phyloP scores from a whole-genome alignment of 2,888 invertebrate genomes.

The Apodemia mormo region DNA sequence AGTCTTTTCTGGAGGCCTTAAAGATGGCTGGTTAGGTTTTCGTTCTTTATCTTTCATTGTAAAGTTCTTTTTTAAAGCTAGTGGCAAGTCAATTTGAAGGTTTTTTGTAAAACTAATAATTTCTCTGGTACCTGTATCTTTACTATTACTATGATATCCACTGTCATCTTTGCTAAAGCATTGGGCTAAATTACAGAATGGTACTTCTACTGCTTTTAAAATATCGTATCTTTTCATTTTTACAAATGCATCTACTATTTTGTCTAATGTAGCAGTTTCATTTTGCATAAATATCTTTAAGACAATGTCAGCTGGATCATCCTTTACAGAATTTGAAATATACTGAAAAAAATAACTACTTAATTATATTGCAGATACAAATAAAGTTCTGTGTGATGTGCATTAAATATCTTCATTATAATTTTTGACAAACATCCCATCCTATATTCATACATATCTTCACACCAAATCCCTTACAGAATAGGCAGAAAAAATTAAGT shows the following conservation, averaged over 20 bases:
- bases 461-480: too few relatives aligned
- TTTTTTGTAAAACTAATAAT: slow-evolving; percentile 62
- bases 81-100: slow-evolving; percentile 63
- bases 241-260: slow-evolving; percentile 71
- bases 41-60: slow-evolving; percentile 51
- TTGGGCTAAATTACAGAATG: slow-evolving; percentile 59
- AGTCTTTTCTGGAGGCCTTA: slow-evolving; percentile 42
- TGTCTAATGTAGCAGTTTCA: slow-evolving; percentile 77
- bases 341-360: slow-evolving; percentile 61
- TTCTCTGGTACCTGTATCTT: slow-evolving; percentile 55
- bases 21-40: slow-evolving; percentile 50
- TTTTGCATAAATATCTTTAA: slow-evolving; percentile 77
- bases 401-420: too few relatives aligned
- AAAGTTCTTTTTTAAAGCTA: slow-evolving; percentile 62
- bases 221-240: slow-evolving; percentile 77
- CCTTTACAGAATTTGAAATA: slow-evolving; percentile 76
- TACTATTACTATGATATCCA: slow-evolving; percentile 67
- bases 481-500: too few relatives aligned
- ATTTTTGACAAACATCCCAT: too few relatives aligned
- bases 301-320: slow-evolving; percentile 79
- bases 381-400: too few relatives aligned
- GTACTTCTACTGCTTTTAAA: slow-evolving; percentile 71
- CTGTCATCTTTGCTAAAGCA: slow-evolving; percentile 69
- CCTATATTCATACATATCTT: too few relatives aligned
- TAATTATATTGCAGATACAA: too few relatives aligned